Conservation (phyloP, 2,797 vertebrate genomes). For the Bradypodion pumilum region DNA sequence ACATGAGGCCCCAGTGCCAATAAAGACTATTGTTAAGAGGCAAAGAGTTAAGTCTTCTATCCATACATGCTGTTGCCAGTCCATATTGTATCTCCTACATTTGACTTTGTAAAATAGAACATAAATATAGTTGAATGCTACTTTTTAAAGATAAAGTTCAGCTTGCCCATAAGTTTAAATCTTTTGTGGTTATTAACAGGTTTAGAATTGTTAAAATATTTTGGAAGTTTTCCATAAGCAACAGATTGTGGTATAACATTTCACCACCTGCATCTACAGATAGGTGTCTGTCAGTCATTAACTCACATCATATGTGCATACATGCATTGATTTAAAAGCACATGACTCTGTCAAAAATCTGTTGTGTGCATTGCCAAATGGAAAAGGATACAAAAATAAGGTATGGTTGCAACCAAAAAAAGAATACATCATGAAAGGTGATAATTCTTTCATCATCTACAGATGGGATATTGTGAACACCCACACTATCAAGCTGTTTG, state of each 20-base stretch:
- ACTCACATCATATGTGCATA: background rate
- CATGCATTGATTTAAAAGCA: conserved; percentile 17
- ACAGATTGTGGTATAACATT: conserved; percentile 44
- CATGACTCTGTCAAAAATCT: conserved; percentile 8
- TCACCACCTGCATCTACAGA: background rate
- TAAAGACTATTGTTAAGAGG: background rate
- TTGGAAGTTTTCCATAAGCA: conserved; percentile 33
- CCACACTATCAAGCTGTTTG: conserved; percentile 23
- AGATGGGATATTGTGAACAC: conserved; percentile 61
- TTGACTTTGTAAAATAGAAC: background rate
- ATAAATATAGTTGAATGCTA: background rate
- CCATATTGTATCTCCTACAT: background rate
- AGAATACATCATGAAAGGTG: conserved; percentile 48
- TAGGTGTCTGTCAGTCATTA: background rate
- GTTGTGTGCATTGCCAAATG: conserved; percentile 45
- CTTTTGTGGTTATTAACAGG: background rate
- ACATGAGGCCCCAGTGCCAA: background rate
- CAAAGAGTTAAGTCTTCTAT: background rate
- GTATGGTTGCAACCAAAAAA: conserved; percentile 26
- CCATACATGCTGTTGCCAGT: background rate
- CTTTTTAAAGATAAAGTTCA: background rate
- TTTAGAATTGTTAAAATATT: background rate
- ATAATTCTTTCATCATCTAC: conserved; percentile 47
- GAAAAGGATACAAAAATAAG: conserved; percentile 41
- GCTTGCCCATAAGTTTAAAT: background rate